Evolutionary conservation across 2,113 vertebrate genomes (phyloP).

Genomic region (Ibidorhyncha struthersii): DNA sequence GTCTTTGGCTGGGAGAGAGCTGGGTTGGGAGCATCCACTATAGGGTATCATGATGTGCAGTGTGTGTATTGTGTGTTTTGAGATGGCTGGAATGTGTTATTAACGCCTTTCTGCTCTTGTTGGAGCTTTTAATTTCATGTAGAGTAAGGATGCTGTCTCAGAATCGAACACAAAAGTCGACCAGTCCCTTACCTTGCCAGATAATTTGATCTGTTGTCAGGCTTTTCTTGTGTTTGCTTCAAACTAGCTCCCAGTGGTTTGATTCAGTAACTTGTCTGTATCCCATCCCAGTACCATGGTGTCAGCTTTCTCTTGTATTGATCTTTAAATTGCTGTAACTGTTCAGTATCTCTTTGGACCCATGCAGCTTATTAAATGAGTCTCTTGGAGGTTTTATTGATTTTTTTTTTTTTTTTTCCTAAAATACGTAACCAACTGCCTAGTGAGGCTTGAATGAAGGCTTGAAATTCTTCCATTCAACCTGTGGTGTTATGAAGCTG

Average conservation of each 20-base stretch:
- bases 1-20: not conserved
- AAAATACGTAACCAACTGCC: not conserved
- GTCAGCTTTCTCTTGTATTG: not conserved
- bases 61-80: not conserved
- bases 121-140: not conserved
- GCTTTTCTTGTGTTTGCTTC: not conserved
- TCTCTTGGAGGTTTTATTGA: not conserved
- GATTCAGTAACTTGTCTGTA: not conserved
- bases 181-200: not conserved
- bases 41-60: not conserved
- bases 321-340: not conserved
- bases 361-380: not conserved
- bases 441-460: not conserved
- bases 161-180: not conserved
- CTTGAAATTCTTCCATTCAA: not conserved
- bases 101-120: not conserved
- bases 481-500: not conserved
- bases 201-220: not conserved
- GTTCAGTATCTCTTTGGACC: not conserved
- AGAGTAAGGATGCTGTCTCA: not conserved
- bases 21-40: not conserved
- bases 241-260: not conserved
- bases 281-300: not conserved
- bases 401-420: no score
- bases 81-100: not conserved